Conservation (phyloP, 2,888 invertebrate species). For the Eilema depressum region DNA sequence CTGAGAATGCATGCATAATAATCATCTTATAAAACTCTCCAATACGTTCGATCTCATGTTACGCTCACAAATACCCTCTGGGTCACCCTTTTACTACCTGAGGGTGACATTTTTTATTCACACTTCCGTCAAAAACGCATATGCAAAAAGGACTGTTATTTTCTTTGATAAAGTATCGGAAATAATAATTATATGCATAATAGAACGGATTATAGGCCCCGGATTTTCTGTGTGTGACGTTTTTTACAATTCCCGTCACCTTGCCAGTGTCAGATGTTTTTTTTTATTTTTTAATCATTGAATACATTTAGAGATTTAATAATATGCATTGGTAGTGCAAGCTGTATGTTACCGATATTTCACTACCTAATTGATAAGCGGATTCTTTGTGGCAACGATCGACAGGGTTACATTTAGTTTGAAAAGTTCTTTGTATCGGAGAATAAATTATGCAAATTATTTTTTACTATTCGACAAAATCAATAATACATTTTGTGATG, state of each 20-base stretch:
- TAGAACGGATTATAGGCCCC: conserved; percentile 83
- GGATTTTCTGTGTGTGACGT: conserved; percentile 72
- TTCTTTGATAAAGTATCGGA: conserved; percentile 84
- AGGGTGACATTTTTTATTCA: conserved; percentile 86
- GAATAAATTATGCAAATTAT: conserved; percentile 50
- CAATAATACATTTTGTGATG: conserved; percentile 22
- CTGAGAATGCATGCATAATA: conserved; percentile 86
- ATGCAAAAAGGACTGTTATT: conserved; percentile 85
- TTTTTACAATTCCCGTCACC: conserved; percentile 82
- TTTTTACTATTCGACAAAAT: conserved; percentile 22
- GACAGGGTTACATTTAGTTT: conserved; percentile 59
- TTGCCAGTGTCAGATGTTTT: conserved; percentile 79
- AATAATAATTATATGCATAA: conserved; percentile 88
- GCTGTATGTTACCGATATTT: conserved; percentile 69
- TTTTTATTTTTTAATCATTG: conserved; percentile 62
- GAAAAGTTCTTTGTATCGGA: conserved; percentile 50
- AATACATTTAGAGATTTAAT: conserved; percentile 67
- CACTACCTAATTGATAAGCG: conserved; percentile 69
- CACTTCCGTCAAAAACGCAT: conserved; percentile 83
- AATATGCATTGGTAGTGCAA: conserved; percentile 76
- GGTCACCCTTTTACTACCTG: conserved; percentile 82
- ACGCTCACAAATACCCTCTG: conserved; percentile 74
- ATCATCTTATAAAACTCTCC: conserved; percentile 74
- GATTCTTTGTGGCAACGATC: conserved; percentile 54
- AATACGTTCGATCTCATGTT: conserved; percentile 76